Evolutionary conservation across 2,888 invertebrate species (phyloP), one percentile per base, ranked within the genome.

Genomic region (Tetragonula carbonaria): DNA sequence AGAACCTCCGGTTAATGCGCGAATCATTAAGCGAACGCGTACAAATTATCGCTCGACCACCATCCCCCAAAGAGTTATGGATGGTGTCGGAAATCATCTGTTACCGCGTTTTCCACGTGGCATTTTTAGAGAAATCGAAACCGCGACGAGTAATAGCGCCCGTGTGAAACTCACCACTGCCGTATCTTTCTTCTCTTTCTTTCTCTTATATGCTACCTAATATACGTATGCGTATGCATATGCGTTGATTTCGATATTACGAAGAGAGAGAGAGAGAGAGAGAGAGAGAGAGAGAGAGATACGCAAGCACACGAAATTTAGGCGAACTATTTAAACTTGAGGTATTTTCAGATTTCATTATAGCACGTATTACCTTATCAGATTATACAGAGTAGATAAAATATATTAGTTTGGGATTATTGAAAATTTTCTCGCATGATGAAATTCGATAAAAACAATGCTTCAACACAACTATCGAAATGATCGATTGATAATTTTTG

Each of bases 1-100:
- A 85, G 85, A 80, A 80, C 80, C 71, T 75, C 63, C 70, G 59
- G 77, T 68, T 84, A 85, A 85, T 80, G 74, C 72, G 63, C 68
- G 81, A 74, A 80, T 84, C 84, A 80, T 84, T 80, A 73, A 71
- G 66, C 74, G 67, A 65, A 79, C 45, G 67, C 62, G 57, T 73
- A 79, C 59, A 76, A 79, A 77, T 83, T 83, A 73, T 74, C 63
- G 57, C n/a, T 45, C 38, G 59, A 16, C 23, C 45, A 23, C 28
- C 21, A 62, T 59, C 59, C 53, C 13, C 11, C 45, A 33, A 65
- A 68, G 68, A 80, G 50, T 74, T 80, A 80, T 77, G 63, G 55
- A 70, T 57, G 74, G 23, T 70, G 82, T 55, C 67, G 82, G 82
- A 74, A 82, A 81, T 57, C 70, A 70, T 74, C 82, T 57, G 82